Evolutionary conservation across 2,888 invertebrate species (phyloP).

Genomic region (Mellilla xanthometata): DNA sequence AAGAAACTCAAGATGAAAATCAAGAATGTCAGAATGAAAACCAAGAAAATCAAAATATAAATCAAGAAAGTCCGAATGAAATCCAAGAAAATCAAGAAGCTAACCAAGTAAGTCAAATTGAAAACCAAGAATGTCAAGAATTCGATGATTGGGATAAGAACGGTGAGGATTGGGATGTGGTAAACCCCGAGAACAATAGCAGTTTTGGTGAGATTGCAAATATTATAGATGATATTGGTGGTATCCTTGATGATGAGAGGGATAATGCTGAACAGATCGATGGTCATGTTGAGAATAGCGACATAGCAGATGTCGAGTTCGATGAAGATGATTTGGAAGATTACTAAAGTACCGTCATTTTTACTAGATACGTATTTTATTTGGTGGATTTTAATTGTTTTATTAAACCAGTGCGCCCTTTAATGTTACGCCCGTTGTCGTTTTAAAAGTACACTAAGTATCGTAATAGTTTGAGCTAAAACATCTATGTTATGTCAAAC

Average conservation of each 20-base stretch:
- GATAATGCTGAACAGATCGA: not conserved
- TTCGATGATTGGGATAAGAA: constrained; percentile 4
- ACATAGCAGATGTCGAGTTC: constrained; percentile 24
- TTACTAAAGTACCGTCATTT: no score
- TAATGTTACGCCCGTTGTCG: no score
- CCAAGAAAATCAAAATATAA: not conserved
- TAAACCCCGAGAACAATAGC: not conserved
- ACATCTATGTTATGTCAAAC: no score
- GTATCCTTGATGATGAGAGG: not conserved
- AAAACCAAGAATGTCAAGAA: not conserved
- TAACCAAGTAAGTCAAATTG: not conserved
- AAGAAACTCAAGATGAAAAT: not conserved
- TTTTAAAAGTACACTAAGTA: no score
- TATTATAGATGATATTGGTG: not conserved
- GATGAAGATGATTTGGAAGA: constrained; percentile 60
- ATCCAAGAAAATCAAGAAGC: not conserved
- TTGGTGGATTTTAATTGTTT: no score
- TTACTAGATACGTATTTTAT: no score
- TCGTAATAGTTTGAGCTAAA: no score
- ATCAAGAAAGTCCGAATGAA: not conserved
- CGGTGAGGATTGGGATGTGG: constrained; percentile 3
- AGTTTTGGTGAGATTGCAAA: not conserved
- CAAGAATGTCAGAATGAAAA: no score
- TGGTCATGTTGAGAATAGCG: constrained; percentile 1
- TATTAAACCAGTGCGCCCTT: no score